Evolutionary conservation across 2,888 invertebrate genomes (phyloP), one percentile per base, ranked within the genome.

Genomic region (Dryocosmus kuriphilus): DNA sequence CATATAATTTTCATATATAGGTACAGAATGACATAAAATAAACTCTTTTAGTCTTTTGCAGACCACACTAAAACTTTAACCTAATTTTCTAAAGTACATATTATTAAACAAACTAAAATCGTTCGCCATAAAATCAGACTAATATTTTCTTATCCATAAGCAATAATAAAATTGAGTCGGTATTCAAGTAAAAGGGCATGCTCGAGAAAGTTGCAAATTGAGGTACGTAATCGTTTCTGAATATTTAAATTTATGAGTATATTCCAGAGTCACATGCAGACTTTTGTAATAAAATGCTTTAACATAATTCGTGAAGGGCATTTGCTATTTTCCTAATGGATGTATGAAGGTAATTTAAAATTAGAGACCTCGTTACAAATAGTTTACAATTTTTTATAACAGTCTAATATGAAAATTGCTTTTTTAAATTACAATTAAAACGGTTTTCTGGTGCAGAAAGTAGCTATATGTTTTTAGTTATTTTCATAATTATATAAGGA

Each of bases 131-230:
- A 71, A 51, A 14, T 51, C n/a, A 0, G 19, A 30, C 19, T 32
- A 51, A 27, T 67, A 67, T 71, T 30, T 30, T 51, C 71, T 51
- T 71, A 32, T 71, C n/a, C 30, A 71, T 71, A 51, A n/a, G 32
- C 14, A 71, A 71, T 46, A 71, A 67, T 55, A 55, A 55, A 55
- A 27, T 71, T 67, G n/a, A 51, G 71, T 46, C n/a, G 71, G 51
- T 71, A 27, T 51, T 46, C 51, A 51, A 71, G 71, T 51, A 71
- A 71, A 71, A 71, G 71, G 71, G 51, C 71, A 30, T 6, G 16
- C 41, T 41, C 51, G 71, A 51, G 71, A 51, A 71, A 71, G 51
- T 71, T 71, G 71, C 71, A 71, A 51, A 51, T 71, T 71, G 51
- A 71, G 30, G 27, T 71, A 71, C 11, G 19, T 71, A 71, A 71